These are phyloP conservation scores for Trididemnum miniatum DNA, from an alignment of 23 tunicate genomes.

Conservation along the genomic window DNA sequence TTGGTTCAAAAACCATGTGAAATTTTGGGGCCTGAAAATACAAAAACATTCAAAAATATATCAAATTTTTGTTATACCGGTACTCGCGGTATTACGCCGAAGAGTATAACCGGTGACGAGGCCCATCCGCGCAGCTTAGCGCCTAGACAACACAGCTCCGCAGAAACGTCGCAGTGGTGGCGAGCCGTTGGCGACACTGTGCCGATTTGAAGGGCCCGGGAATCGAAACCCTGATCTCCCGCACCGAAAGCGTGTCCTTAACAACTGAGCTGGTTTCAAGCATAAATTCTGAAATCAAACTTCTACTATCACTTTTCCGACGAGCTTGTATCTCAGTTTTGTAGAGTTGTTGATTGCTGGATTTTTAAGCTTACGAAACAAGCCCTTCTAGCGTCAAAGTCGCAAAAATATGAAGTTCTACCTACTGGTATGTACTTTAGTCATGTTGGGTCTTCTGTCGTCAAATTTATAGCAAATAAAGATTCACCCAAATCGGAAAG, in stretches of 20 bases:
- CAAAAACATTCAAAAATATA: not conserved
- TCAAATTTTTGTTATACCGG: not conserved
- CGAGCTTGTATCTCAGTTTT: no score
- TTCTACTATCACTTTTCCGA: no score
- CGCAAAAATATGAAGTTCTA: no score
- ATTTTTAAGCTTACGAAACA: no score
- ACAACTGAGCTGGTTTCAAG: no score
- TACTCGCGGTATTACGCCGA: not conserved
- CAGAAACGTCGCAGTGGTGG: not conserved
- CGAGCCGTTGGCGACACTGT: not conserved
- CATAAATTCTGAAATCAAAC: no score
- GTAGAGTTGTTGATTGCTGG: no score
- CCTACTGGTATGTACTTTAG: no score
- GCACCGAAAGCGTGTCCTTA: not conserved
- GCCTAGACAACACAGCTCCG: not conserved
- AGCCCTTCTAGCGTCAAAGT: no score
- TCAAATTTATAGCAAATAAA: no score
- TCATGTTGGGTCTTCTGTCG: no score
- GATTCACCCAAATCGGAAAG: no score
- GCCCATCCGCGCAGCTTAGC: not conserved
- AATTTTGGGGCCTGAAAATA: conserved; percentile 10
- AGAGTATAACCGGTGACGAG: not conserved
- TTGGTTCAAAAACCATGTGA: conserved; percentile 21
- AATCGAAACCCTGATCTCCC: not conserved
- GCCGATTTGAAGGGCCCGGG: not conserved